Evolutionary conservation across 2,797 vertebrate genomes (phyloP).

Genomic region (Microchirus variegatus): DNA sequence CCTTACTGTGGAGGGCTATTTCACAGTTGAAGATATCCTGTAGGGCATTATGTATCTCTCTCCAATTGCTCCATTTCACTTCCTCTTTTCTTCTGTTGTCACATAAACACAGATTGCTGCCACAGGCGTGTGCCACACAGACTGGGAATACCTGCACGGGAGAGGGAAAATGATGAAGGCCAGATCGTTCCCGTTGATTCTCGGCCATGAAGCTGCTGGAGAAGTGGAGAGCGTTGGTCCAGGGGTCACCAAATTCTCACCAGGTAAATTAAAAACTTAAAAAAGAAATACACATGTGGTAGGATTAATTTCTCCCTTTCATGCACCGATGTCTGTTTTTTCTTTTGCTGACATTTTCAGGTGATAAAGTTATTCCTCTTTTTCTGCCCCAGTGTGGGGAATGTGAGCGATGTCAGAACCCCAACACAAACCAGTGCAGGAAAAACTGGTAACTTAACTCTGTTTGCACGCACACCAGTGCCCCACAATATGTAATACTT

Average conservation of each 20-base stretch:
- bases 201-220: conserved; percentile 93
- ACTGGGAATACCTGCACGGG: conserved; percentile 58
- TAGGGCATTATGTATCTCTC: no score
- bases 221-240: conserved; percentile 92
- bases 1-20: no score
- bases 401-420: conserved; percentile 88
- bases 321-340: neutral
- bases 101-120: conserved; percentile 80
- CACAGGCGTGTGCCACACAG: conserved; percentile 91
- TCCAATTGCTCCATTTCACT: no score
- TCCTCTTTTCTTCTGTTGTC: no score
- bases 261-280: conserved; percentile 64
- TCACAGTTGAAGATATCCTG: no score
- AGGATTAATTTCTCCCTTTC: neutral
- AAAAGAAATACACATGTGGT: neutral
- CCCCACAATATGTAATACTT: neutral
- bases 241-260: conserved; percentile 86
- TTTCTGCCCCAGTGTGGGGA: conserved; percentile 91
- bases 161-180: conserved; percentile 10
- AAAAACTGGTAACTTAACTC: conserved; percentile 87
- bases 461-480: neutral
- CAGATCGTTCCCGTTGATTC: conserved; percentile 86
- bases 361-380: conserved; percentile 91
- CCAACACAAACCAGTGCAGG: conserved; percentile 92
- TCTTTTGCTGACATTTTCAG: conserved; percentile 60